Percentiles rank a stretch among this genome's conserved stretches.
These are phyloP conservation scores for Watsonalla binaria DNA, from an alignment of 2,888 invertebrate genomes.

Conservation along the genomic window DNA sequence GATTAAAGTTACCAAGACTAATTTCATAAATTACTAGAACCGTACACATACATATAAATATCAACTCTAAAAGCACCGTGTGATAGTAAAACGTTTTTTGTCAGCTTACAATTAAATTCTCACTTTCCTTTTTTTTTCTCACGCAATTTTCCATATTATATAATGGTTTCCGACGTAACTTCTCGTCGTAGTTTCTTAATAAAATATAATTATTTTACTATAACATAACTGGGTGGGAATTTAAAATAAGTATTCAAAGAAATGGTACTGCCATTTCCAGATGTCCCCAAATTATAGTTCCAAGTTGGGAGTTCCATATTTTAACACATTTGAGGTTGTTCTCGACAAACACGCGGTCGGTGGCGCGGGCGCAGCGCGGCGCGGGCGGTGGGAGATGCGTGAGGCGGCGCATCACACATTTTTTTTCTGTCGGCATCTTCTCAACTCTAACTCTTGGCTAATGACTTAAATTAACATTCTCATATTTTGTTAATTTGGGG, in stretches of 20 bases:
- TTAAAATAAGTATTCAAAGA: not conserved
- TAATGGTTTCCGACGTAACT: not conserved
- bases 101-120: not conserved
- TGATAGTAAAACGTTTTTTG: constrained; percentile 1
- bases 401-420: constrained; percentile 63
- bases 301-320: constrained; percentile 46
- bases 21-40: constrained; percentile 28
- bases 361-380: constrained; percentile 19
- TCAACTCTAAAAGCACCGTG: constrained; percentile 1
- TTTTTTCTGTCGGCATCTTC: constrained; percentile 62
- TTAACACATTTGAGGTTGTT: constrained; percentile 69
- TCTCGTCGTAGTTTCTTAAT: not conserved
- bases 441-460: constrained; percentile 57
- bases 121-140: constrained; percentile 1
- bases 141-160: not conserved
- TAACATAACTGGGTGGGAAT: no score
- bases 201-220: not conserved
- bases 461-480: constrained; percentile 74
- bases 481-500: constrained; percentile 64
- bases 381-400: constrained; percentile 43
- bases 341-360: constrained; percentile 53
- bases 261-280: constrained; percentile 31
- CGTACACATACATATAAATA: constrained; percentile 14
- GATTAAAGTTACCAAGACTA: constrained; percentile 32
- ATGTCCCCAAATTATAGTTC: constrained; percentile 13